Evolutionary conservation across 2,797 vertebrate genomes (phyloP), one percentile per base, ranked within the genome.

Genomic region (Rachycentron canadum): DNA sequence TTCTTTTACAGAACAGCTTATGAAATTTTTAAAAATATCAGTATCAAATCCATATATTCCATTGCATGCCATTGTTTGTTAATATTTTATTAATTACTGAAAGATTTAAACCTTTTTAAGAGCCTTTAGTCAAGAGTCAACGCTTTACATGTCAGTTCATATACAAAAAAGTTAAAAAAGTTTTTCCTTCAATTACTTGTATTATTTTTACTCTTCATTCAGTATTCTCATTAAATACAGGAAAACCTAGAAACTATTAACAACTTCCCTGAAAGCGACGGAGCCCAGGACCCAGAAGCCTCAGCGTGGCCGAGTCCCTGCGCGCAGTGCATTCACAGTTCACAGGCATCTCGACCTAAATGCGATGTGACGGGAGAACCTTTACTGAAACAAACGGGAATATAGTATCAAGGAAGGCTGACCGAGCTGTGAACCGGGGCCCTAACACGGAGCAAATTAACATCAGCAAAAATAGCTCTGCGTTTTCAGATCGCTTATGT

Each of bases 371-470:
- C 95, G 93, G 94, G 82, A 94, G 92, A 89, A 95, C 95, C 96
- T 97, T 97, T 96, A 91, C 94, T 85, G 95, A 94, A 94, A 96
- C 95, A 95, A 96, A 94, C 94, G 94, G 95, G 95, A 95, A 95
- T 93, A 96, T 95, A 92, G 94, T 97, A 95, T 98, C 96, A 96
- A 96, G 81, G 94, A 95, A 87, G 95, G 96, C 94, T 98, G 97
- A 97, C 97, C 96, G 96, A 95, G 95, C 96, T 88, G 91, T 95
- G 97, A 98, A 96, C 96, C 91, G 58, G 57, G 47, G 90, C 92
- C 88, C 78, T 93, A 97, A 95, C 97, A 96, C 95, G 82, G 96
- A 98, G 95, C 96, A 97, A 96, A 97, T 97, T 95, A 96, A 93
- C 97, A 93, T 95, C 95, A 94, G 92, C 93, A 81, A 93, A 90